phyloP scores from a whole-genome alignment of 1,140 invertebrate species.

The Temnothorax longispinosus region DNA sequence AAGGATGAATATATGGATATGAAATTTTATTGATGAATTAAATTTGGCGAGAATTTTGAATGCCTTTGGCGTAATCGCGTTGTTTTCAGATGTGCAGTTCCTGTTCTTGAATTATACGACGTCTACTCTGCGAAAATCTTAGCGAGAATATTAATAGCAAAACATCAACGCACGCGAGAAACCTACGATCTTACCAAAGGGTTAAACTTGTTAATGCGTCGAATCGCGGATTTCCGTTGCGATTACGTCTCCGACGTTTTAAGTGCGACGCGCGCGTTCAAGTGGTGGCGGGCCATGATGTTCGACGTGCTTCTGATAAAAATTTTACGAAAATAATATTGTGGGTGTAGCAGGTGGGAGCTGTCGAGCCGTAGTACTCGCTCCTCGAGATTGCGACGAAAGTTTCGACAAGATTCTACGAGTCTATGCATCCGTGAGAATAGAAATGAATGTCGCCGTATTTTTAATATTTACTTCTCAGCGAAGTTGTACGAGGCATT shows the following conservation, averaged over 20 bases:
- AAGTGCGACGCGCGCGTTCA: conserved; percentile 39
- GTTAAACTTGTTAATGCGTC: background rate
- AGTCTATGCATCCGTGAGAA: conserved; percentile 49
- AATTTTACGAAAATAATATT: conserved; percentile 62
- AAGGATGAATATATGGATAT: background rate
- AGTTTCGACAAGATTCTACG: conserved; percentile 61
- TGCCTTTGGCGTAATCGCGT: background rate
- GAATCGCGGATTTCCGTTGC: conserved; percentile 4
- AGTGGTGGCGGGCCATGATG: background rate
- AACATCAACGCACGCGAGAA: background rate
- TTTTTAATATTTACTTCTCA: conserved; percentile 55
- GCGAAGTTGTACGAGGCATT: conserved; percentile 24
- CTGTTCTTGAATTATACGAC: background rate
- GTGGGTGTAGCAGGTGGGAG: conserved; percentile 59
- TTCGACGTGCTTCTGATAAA: conserved; percentile 59
- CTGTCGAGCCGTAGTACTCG: conserved; percentile 40
- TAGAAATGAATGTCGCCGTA: conserved; percentile 55
- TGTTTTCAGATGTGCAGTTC: conserved; percentile 18
- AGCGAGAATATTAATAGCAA: conserved; percentile 15
- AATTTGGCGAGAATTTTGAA: background rate
- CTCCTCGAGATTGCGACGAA: conserved; percentile 55
- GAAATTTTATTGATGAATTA: background rate
- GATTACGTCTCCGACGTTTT: conserved; percentile 33
- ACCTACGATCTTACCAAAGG: background rate
- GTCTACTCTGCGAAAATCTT: background rate